Evolutionary conservation across 2,888 invertebrate genomes (phyloP), one percentile per base, ranked within the genome.

Genomic region (Melanchra persicariae): DNA sequence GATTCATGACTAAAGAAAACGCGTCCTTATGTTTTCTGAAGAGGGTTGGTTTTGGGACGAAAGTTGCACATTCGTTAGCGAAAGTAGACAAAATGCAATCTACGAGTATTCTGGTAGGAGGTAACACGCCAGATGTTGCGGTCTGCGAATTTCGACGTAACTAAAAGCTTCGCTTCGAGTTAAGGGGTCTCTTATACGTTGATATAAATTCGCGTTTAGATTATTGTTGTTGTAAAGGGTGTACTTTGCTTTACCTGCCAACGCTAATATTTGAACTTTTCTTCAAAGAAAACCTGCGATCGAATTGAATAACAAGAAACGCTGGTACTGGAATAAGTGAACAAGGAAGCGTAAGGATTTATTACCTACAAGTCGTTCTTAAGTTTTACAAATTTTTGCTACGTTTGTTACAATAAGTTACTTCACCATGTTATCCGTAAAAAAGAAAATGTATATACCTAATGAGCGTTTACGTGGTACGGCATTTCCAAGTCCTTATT

Each of bases 61-160:
- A 24, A 26, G 22, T 47, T 10, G 22, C 43, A 63, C 61, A 71
- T 87, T 87, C 75, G 84, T 83, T 84, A 86, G 84, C 76, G 79
- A 87, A 90, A 92, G 91, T 90, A 92, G 89, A 92, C 89, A 90
- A 93, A 93, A 93, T 93, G 92, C 93, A 94, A 94, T 94, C 91
- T 92, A 89, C 90, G 88, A 88, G 89, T 91, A 91, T 89, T 90
- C 89, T 91, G 90, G 91, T 91, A 89, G 89, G 88, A 90, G 89
- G 90, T 91, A n/a, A 92, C 76, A 88, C 90, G 89, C 91, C 95
- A 95, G 95, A 93, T 95, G 95, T 92, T 94, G 95, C 87, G 95
- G 95, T 94, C 91, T 91, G 87, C 91, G 91, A 94, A 94, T 94
- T 94, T 94, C 91, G 87, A 88, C 89, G 91, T 91, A 92, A 93